Percentiles rank a stretch among this genome's conserved stretches.
Evolutionary conservation across 2,888 invertebrate species (phyloP).

Genomic region (Chloroclysta siterata): DNA sequence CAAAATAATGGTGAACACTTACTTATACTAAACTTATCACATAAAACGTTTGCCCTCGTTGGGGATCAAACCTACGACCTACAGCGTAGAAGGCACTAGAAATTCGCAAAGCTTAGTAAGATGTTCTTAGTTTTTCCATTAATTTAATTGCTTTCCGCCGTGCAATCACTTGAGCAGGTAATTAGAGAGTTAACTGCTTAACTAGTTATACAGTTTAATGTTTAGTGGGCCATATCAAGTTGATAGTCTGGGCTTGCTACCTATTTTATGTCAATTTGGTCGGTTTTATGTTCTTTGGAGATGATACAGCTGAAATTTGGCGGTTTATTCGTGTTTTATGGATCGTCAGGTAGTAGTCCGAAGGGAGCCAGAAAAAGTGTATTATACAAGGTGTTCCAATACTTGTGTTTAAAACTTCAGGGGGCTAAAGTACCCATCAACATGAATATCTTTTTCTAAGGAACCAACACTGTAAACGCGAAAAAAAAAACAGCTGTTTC

Average conservation of each 20-base stretch:
- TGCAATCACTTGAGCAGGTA: constrained; percentile 54
- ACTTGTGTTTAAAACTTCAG: no score
- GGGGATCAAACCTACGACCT: no score
- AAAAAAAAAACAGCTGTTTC: no score
- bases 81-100: no score
- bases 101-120: not conserved
- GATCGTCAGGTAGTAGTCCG: constrained; percentile 20
- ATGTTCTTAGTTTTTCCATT: constrained; percentile 68
- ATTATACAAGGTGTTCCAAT: no score
- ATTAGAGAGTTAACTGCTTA: constrained; percentile 58
- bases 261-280: constrained; percentile 40
- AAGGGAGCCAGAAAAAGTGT: not conserved
- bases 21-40: no score
- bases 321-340: constrained; percentile 28
- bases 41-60: no score
- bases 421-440: no score
- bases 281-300: constrained; percentile 21
- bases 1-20: no score
- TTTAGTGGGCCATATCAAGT: constrained; percentile 45
- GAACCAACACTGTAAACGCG: no score
- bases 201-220: constrained; percentile 49
- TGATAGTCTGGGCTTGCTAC: constrained; percentile 30
- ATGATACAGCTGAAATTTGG: constrained; percentile 27
- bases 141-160: constrained; percentile 65
- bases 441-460: no score